A percentile compares a stretch with the other conserved stretches of the same genome.
Evolutionary conservation across 2,113 vertebrate genomes (phyloP).

Genomic region (Caranx ignobilis): DNA sequence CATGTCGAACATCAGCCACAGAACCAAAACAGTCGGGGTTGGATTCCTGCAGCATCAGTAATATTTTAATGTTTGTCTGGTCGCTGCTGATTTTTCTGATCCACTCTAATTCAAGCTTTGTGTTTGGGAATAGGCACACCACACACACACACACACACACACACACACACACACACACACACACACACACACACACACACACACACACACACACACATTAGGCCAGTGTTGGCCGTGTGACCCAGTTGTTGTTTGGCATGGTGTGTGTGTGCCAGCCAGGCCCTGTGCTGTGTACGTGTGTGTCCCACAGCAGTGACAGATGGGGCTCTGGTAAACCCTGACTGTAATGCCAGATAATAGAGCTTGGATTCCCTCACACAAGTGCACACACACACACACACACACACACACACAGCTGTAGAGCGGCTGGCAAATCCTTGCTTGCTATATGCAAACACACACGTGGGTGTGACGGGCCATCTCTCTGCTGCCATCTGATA

Average conservation of each 20-base stretch:
- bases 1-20: neutral
- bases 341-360: conserved; percentile 72
- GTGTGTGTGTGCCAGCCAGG: conserved; percentile 33
- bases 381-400: conserved; percentile 3
- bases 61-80: conserved; percentile 24
- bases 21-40: neutral
- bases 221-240: conserved; percentile 59
- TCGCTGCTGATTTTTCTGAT: conserved; percentile 33
- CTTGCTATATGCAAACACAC: conserved; percentile 19
- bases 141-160: conserved; percentile 16
- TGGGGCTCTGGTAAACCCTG: conserved; percentile 68
- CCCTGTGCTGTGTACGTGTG: conserved; percentile 16
- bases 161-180: conserved; percentile 31
- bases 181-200: conserved; percentile 23
- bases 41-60: conserved; percentile 20
- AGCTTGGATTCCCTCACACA: conserved; percentile 61
- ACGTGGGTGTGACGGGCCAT: conserved; percentile 32
- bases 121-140: conserved; percentile 20
- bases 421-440: conserved; percentile 31
- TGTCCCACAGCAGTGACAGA: conserved; percentile 68
- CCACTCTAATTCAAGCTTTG: conserved; percentile 27
- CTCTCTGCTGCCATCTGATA: conserved; percentile 51
- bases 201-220: conserved; percentile 44
- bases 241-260: conserved; percentile 66
- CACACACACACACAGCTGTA: conserved; percentile 46